These are phyloP conservation scores for Ptychochromis oligacanthus DNA, from an alignment of 2,113 vertebrate species.

Conservation along the genomic window DNA sequence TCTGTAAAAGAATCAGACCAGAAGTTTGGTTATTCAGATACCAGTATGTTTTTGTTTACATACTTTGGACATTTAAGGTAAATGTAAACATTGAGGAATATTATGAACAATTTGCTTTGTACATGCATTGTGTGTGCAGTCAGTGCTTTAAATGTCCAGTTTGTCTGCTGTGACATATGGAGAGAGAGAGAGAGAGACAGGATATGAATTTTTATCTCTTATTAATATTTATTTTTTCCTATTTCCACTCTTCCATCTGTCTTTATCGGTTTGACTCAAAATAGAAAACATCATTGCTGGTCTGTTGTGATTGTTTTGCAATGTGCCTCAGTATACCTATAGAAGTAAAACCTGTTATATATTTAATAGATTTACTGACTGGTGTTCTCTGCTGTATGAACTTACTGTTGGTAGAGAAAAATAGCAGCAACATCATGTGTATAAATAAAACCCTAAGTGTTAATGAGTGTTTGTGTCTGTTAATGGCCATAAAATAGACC, in stretches of 20 bases:
- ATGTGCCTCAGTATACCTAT: slow-evolving; percentile 18
- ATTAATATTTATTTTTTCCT: neutral
- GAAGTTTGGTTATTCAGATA: neutral
- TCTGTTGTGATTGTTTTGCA: neutral
- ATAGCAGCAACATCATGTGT: neutral
- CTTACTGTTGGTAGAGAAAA: slow-evolving; percentile 12
- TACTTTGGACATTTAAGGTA: neutral
- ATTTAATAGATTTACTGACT: slow-evolving; percentile 23
- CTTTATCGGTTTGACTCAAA: neutral
- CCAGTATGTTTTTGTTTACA: neutral
- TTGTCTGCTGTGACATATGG: neutral
- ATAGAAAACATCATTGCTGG: neutral
- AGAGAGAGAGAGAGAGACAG: neutral
- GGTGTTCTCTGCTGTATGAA: slow-evolving; percentile 13
- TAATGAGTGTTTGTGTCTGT: slow-evolving; percentile 10
- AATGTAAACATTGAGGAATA: neutral
- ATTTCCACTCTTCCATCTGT: neutral
- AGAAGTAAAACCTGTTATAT: slow-evolving; percentile 20
- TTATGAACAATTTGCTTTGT: neutral
- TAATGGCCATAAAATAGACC: neutral
- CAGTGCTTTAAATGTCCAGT: neutral
- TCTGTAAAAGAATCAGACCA: neutral
- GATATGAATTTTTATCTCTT: neutral
- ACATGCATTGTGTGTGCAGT: neutral
- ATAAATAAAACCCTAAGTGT: slow-evolving; percentile 42